A percentile compares a stretch with the other conserved stretches of the same genome.
Evolutionary conservation across 2,888 invertebrate species (phyloP).

Genomic region (Hybos culiciformis): DNA sequence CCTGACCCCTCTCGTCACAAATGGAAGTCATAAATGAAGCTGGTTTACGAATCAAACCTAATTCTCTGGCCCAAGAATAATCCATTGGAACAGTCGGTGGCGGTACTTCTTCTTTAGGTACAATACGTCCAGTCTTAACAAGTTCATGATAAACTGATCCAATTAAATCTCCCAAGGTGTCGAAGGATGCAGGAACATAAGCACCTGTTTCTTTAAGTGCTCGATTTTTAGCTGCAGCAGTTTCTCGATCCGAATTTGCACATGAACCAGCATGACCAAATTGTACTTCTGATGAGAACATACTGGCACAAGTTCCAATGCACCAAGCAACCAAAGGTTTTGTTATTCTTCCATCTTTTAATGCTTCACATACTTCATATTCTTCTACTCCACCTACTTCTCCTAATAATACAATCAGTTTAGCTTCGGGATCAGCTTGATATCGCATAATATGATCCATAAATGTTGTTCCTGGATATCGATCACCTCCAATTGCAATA

Average conservation of each 20-base stretch:
- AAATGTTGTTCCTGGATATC: conserved; percentile 96
- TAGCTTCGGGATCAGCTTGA: conserved; percentile 67
- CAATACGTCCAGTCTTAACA: conserved; percentile 68
- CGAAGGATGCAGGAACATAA: conserved; percentile 84
- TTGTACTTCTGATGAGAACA: conserved; percentile 85
- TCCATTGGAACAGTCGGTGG: conserved; percentile 99
- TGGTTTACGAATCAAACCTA: conserved; percentile 95
- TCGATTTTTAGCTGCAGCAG: conserved; percentile 84
- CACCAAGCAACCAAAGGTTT: conserved; percentile 99
- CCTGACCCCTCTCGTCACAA: conserved; percentile 97
- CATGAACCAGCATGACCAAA: conserved; percentile 99
- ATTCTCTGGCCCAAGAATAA: conserved; percentile 91
- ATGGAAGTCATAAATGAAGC: conserved; percentile 99
- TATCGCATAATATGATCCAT: conserved; percentile 91
- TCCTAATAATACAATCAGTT: conserved; percentile 89
- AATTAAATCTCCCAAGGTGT: conserved; percentile 71
- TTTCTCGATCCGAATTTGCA: conserved; percentile 86
- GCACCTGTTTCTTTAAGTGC: conserved; percentile 74
- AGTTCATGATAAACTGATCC: conserved; percentile 59
- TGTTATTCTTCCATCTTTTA: conserved; percentile 63
- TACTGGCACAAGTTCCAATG: conserved; percentile 81
- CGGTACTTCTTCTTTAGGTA: conserved; percentile 80
- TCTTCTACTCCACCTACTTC: conserved; percentile 99
- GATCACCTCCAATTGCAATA: conserved; percentile 94
- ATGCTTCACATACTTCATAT: conserved; percentile 85